These are phyloP conservation scores for Petrocephalus zakoni DNA, from an alignment of 2,113 vertebrate genomes.

Conservation along the genomic window DNA sequence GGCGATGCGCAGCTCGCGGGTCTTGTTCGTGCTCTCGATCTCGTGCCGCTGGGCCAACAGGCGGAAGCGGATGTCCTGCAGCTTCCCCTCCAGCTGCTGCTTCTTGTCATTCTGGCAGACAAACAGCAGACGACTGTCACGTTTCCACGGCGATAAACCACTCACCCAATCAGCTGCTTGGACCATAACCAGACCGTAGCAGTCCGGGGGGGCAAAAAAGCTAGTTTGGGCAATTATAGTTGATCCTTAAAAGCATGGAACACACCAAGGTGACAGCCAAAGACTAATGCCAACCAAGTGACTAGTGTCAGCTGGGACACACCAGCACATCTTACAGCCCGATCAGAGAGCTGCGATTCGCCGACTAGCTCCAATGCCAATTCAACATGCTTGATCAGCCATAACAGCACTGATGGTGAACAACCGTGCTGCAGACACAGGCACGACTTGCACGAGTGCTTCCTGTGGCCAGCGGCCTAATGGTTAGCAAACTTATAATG, in stretches of 20 bases:
- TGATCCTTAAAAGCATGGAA: no score
- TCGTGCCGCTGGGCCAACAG: constrained; percentile 84
- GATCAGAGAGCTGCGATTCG: background rate
- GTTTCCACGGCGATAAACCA: background rate
- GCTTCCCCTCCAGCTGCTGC: constrained; percentile 87
- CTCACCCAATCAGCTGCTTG: background rate
- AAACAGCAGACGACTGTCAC: background rate
- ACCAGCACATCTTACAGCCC: background rate
- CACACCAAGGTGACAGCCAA: no score
- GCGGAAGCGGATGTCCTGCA: constrained; percentile 88
- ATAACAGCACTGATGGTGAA: background rate
- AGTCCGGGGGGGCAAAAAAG: background rate
- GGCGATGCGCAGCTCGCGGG: constrained; percentile 84
- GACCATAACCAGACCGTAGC: background rate
- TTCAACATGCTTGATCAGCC: background rate
- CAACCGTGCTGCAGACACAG: background rate
- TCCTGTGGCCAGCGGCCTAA: background rate
- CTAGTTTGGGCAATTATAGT: background rate
- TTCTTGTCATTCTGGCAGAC: constrained; percentile 84
- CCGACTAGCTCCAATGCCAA: background rate
- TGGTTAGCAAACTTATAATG: no score
- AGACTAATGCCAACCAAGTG: no score
- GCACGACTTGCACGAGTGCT: background rate
- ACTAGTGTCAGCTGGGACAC: no score
- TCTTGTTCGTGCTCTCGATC: constrained; percentile 93